Conservation (phyloP, 2,113 vertebrate species). For the Chamaea fasciata region DNA sequence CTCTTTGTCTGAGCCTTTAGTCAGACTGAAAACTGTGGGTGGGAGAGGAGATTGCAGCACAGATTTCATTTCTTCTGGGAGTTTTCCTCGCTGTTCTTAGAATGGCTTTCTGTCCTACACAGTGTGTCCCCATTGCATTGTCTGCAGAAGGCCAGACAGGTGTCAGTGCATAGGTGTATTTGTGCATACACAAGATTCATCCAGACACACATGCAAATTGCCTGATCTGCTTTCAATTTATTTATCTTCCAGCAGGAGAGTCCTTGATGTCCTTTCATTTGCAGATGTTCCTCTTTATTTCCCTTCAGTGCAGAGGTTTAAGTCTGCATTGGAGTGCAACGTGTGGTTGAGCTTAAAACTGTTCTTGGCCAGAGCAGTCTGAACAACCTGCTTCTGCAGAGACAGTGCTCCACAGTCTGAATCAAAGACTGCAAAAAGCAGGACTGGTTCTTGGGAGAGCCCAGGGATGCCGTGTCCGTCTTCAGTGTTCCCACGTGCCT, state of each 20-base stretch:
- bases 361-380: background rate
- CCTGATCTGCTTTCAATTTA: background rate
- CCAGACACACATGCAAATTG: background rate
- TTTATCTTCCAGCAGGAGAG: background rate
- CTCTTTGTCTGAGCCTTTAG: background rate
- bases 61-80: background rate
- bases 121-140: background rate
- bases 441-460: background rate
- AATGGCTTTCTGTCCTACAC: background rate
- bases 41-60: background rate
- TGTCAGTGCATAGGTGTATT: rapidly evolving
- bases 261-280: background rate
- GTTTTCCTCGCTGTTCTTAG: background rate
- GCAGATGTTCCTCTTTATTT: background rate
- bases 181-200: background rate
- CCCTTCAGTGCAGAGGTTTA: background rate
- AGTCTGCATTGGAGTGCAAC: background rate
- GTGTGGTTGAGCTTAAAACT: background rate
- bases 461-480: rapidly evolving
- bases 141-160: background rate
- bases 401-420: background rate
- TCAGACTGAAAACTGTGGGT: background rate
- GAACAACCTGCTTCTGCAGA: background rate
- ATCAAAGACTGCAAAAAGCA: background rate
- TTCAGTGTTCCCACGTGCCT: background rate